phyloP scores from a whole-genome alignment of 2,113 vertebrate genomes.

The Tyto alba region DNA sequence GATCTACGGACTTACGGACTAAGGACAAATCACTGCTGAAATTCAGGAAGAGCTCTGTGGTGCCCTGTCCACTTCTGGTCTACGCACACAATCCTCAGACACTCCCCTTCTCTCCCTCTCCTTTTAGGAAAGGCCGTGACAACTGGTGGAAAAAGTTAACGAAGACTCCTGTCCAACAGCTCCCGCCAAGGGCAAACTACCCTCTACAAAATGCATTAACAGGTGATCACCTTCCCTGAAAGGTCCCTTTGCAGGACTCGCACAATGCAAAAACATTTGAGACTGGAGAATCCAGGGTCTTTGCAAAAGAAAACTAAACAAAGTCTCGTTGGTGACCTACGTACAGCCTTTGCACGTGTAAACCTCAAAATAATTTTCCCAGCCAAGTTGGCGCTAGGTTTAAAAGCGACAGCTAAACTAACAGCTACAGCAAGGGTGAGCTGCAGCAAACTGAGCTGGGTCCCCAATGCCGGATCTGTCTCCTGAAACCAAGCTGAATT shows the following conservation, averaged over 20 bases:
- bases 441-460: neutral
- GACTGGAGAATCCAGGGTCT: neutral
- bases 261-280: neutral
- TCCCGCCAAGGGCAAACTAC: neutral
- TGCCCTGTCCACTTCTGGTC: neutral
- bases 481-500: neutral
- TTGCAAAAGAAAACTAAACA: neutral
- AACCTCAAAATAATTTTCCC: neutral
- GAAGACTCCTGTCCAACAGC: neutral
- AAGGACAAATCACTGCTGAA: neutral
- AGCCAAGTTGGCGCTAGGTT: neutral
- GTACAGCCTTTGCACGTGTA: neutral
- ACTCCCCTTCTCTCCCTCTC: no score
- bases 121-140: neutral
- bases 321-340: neutral
- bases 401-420: neutral
- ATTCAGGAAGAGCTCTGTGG: neutral
- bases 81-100: no score
- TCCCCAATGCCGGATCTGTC: neutral
- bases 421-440: neutral
- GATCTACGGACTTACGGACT: no score
- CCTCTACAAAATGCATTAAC: neutral
- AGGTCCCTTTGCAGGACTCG: rapidly evolving
- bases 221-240: neutral
- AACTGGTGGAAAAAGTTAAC: neutral